Evolutionary conservation across 2,888 invertebrate genomes (phyloP), one percentile per base, ranked within the genome.

Genomic region (Brachypalpus laphriformis): DNA sequence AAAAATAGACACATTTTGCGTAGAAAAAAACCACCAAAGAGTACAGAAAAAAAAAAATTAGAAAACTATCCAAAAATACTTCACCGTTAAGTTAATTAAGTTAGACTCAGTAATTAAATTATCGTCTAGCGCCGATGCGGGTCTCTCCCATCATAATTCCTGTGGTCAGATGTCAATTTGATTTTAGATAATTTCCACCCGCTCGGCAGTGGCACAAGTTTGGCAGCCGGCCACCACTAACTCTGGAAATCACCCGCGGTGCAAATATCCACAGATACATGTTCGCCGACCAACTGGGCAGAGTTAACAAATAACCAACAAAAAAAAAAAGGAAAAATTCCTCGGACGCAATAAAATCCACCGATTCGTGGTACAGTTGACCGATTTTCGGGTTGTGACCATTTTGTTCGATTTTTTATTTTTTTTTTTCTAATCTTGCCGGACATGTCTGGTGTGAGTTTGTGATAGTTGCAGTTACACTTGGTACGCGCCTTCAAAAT

Each of bases 121-220:
- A 80, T 85, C 74, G 75, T 76, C 80, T 80, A 80, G 75, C 83
- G 70, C 80, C 70, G 80, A 75, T 74, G 70, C 70, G 47, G 85
- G 70, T 75, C 80, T 54, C 63, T 81, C 31, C 80, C 80, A 71
- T 85, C 85, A 74, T 75, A 85, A 85, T 80, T 85, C 81, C 85
- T 85, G 85, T 70, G 80, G 85, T 85, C 71, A 66, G 80, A 80
- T 70, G 85, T 81, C 85, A 85, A 61, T 71, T 81, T 66, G 75
- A 85, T 85, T 85, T 85, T 61, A 81, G 80, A 80, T 85, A 81
- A 75, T 59, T 76, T 75, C 40, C 45, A 54, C 18, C 25, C 49
- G 14, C 34, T 34, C 25, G 9, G 37, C n/a, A 28, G 47, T 59
- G 56, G 34, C 66, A 72, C 16, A 61, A 31, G 49, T 71, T 45